phyloP scores from a whole-genome alignment of 2,797 vertebrate genomes.

The Arnoldichthys spilopterus region DNA sequence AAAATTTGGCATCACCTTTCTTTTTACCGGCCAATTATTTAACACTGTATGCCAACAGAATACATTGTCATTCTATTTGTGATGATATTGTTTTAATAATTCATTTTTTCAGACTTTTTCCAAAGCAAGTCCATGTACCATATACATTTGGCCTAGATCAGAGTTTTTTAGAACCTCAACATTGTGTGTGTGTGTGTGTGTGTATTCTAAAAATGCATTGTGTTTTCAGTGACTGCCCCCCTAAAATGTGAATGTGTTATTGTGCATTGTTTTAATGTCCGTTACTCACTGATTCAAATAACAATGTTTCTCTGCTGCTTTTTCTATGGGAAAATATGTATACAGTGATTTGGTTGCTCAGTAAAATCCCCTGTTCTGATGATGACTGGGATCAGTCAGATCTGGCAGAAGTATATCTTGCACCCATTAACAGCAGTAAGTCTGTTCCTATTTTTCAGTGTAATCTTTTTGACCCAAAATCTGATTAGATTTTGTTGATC shows the following conservation, averaged over 20 bases:
- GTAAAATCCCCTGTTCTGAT: background rate
- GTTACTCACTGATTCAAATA: background rate
- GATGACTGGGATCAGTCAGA: background rate
- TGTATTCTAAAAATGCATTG: background rate
- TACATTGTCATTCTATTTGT: background rate
- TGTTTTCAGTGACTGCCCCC: background rate
- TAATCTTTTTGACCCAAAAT: background rate
- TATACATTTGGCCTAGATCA: background rate
- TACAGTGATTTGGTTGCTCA: background rate
- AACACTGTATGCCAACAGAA: background rate
- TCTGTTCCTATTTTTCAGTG: background rate
- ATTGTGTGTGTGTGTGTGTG: background rate
- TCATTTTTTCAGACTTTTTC: background rate
- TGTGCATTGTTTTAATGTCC: background rate
- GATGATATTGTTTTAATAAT: background rate
- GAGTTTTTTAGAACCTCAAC: background rate
- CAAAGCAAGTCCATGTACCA: background rate
- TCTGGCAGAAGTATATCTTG: background rate
- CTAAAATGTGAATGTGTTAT: background rate
- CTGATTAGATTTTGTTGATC: background rate
- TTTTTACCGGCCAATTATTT: background rate
- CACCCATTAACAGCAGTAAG: background rate
- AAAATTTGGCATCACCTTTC: background rate
- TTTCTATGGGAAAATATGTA: background rate
- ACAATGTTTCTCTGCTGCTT: background rate